Conservation (phyloP, 2,888 invertebrate species). For the Nephrocerus scutellatus region DNA sequence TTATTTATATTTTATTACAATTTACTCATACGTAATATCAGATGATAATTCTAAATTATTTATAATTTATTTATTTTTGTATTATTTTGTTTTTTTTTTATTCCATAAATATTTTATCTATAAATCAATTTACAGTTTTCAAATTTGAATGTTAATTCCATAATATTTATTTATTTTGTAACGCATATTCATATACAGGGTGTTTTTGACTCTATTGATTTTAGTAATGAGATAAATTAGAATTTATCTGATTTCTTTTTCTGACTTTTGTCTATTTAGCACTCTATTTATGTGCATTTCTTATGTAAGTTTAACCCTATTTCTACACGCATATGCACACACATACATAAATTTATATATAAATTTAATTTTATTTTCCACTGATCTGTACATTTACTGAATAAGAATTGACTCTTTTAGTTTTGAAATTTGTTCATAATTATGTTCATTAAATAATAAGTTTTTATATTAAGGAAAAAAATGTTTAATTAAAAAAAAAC, state of each 20-base stretch:
- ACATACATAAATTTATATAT: conserved; percentile 3
- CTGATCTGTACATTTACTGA: conserved; percentile 47
- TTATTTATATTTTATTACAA: no score
- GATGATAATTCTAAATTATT: no score
- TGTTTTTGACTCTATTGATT: not conserved
- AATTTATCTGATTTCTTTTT: conserved; percentile 1
- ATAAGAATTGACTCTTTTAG: conserved; percentile 50
- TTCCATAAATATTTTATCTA: conserved; percentile 11
- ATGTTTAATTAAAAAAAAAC: no score
- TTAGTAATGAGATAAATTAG: no score
- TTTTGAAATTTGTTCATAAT: conserved; percentile 46
- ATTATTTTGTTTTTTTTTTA: no score
- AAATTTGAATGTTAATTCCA: conserved; percentile 8
- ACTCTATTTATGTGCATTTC: conserved; percentile 11
- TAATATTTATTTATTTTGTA: conserved; percentile 4
- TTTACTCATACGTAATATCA: no score
- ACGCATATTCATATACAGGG: not conserved
- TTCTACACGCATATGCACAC: conserved; percentile 9
- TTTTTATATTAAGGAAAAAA: conserved; percentile 2
- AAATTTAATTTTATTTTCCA: conserved; percentile 13
- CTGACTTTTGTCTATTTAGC: conserved; percentile 8
- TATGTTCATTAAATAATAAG: conserved; percentile 28
- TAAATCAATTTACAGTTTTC: conserved; percentile 2
- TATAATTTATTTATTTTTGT: no score
- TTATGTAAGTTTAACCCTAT: conserved; percentile 21